Evolutionary conservation across 2,888 invertebrate species (phyloP), one percentile per base, ranked within the genome.

Genomic region (Hecatera dysodea): DNA sequence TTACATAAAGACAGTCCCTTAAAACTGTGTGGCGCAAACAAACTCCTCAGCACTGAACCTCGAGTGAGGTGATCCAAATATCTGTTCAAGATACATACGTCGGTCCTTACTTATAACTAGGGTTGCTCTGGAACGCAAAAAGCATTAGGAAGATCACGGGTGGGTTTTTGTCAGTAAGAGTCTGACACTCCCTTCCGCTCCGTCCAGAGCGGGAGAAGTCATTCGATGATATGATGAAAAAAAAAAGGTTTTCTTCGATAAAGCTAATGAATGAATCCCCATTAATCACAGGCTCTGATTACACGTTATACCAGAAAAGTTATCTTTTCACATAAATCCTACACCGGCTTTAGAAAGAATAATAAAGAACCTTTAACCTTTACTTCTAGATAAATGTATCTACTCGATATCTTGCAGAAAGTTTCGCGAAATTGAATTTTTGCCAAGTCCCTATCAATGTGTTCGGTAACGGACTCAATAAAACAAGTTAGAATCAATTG

Each of bases 391-490:
- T 72, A 65, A 72, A 60, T 50, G 29, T 59, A 24, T 39, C 39
- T 65, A 24, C 29, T 66, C 19, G 19, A 39, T 67, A 57, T 76
- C 48, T 48, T 15, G 22, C 27, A 24, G 42, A 55, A 65, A 82
- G 62, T 79, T 71, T 78, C 44, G 48, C 27, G 17, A 55, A 75
- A 79, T 75, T 71, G 70, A 82, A 78, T 66, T 61, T 64, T 66
- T 71, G 66, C 67, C 70, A 60, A 74, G 52, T 74, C 55, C n/a
- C 46, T 67, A 65, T 74, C 62, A 67, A 79, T 82, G 67, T 67
- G 64, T 63, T 56, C 59, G 33, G 52, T 56, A 74, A 75, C 44
- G 19, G 53, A 65, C 44, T 59, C 62, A 62, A 71, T 80, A 63
- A 67, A 62, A 80, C 11, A 74, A 78, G 46, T 65, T 62, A 50